Evolutionary conservation across 2,797 vertebrate species (phyloP).

Genomic region (Ctenosaura bakeri): DNA sequence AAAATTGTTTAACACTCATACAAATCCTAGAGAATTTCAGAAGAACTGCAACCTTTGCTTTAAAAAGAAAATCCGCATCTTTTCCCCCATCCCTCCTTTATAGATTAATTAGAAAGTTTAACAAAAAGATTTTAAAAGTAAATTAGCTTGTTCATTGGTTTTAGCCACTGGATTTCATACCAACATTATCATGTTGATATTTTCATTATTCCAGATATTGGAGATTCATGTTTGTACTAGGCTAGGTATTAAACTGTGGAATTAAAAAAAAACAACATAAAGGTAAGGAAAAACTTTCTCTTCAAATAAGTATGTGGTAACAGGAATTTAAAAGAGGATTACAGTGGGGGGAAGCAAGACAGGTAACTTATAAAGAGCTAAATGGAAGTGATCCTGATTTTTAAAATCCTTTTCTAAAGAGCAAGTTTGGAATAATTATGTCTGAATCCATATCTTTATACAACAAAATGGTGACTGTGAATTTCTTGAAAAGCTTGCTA

Average conservation of each 20-base stretch:
- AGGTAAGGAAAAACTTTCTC: slow-evolving; percentile 44
- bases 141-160: slow-evolving; percentile 52
- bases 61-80: neutral
- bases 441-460: slow-evolving; percentile 14
- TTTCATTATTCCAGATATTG: slow-evolving; percentile 45
- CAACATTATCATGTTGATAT: slow-evolving; percentile 44
- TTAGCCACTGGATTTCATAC: slow-evolving; percentile 35
- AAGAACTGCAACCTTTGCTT: neutral
- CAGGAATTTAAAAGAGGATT: slow-evolving; percentile 57
- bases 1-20: neutral
- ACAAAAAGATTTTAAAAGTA: slow-evolving; percentile 43
- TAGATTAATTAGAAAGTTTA: slow-evolving; percentile 22
- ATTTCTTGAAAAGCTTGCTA: neutral
- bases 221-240: slow-evolving; percentile 55
- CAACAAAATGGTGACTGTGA: neutral
- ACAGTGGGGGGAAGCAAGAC: slow-evolving; percentile 29
- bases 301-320: slow-evolving; percentile 18
- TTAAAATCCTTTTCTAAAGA: slow-evolving; percentile 44
- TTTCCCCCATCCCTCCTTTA: neutral
- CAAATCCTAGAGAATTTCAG: slow-evolving; percentile 9
- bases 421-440: slow-evolving; percentile 31
- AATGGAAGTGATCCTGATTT: slow-evolving; percentile 42
- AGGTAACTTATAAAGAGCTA: slow-evolving; percentile 46
- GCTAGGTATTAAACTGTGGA: slow-evolving; percentile 47
- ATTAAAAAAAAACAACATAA: slow-evolving; percentile 29